Conservation (phyloP, 1,140 invertebrate genomes). For the Lamellibrachia luymesi region DNA sequence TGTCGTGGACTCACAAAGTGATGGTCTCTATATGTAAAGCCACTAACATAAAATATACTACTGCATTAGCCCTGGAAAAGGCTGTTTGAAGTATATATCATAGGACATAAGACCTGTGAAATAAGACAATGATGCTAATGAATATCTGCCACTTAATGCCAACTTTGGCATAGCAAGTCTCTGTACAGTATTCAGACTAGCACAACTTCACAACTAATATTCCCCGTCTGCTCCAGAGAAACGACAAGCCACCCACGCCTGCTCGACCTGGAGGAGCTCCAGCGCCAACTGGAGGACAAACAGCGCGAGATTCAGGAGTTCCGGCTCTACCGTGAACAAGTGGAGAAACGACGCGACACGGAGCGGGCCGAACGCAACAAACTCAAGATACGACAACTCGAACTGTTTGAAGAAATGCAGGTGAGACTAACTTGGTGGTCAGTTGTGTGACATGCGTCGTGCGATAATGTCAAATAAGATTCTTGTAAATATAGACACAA, state of each 20-base stretch:
- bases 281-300: constrained; percentile 40
- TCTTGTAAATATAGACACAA: neutral
- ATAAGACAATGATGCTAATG: too few species aligned
- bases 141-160: too few species aligned
- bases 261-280: constrained; percentile 45
- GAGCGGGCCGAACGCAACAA: constrained; percentile 44
- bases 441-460: neutral
- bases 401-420: constrained; percentile 51
- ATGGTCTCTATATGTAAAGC: too few species aligned
- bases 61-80: too few species aligned
- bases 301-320: constrained; percentile 48
- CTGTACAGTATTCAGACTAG: too few species aligned
- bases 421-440: constrained; percentile 27
- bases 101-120: too few species aligned
- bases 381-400: constrained; percentile 47
- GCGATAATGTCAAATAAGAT: neutral
- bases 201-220: too few species aligned
- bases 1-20: too few species aligned
- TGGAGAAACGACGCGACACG: constrained; percentile 47
- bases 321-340: constrained; percentile 44
- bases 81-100: too few species aligned
- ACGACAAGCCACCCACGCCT: constrained; percentile 36
- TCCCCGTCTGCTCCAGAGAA: constrained; percentile 32
- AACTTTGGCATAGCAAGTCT: too few species aligned
- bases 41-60: too few species aligned